These are phyloP conservation scores for Eueides isabella DNA, from an alignment of 1,140 invertebrate genomes.

Conservation along the genomic window DNA sequence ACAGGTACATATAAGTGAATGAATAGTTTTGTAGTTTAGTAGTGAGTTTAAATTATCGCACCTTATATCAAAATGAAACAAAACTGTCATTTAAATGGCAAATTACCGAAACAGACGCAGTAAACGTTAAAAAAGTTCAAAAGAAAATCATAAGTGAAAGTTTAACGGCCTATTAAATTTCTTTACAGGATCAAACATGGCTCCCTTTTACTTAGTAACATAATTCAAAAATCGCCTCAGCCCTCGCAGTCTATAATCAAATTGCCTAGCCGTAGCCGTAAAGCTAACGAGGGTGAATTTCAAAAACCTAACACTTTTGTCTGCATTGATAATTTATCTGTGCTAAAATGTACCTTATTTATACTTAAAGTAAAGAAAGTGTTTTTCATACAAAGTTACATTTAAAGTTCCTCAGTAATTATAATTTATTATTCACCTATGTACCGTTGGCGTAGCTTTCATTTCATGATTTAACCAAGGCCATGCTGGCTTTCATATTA, in stretches of 20 bases:
- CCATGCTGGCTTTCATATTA: slow-evolving; percentile 21
- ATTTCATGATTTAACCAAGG: slow-evolving; percentile 28
- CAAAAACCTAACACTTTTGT: slow-evolving; percentile 23
- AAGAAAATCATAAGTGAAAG: background rate
- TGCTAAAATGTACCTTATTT: slow-evolving; percentile 13
- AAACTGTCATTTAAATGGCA: too few species aligned
- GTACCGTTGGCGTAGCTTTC: slow-evolving; percentile 17
- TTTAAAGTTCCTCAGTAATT: slow-evolving; percentile 29
- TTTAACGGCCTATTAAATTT: background rate
- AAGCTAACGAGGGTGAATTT: slow-evolving; percentile 49
- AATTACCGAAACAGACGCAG: too few species aligned
- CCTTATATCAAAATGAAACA: too few species aligned
- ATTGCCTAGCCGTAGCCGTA: slow-evolving; percentile 42
- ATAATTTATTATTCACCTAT: slow-evolving; percentile 24
- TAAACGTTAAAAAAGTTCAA: background rate
- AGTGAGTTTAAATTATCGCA: too few species aligned
- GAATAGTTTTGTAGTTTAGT: too few species aligned
- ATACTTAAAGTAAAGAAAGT: background rate
- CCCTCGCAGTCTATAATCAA: slow-evolving; percentile 41
- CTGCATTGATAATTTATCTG: slow-evolving; percentile 2
- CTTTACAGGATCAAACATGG: background rate
- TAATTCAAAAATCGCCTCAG: slow-evolving; percentile 28
- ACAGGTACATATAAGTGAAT: too few species aligned
- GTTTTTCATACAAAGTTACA: background rate
- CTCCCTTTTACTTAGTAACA: slow-evolving; percentile 34